Conservation (phyloP, 2,113 vertebrate species). For the Agapornis roseicollis region DNA sequence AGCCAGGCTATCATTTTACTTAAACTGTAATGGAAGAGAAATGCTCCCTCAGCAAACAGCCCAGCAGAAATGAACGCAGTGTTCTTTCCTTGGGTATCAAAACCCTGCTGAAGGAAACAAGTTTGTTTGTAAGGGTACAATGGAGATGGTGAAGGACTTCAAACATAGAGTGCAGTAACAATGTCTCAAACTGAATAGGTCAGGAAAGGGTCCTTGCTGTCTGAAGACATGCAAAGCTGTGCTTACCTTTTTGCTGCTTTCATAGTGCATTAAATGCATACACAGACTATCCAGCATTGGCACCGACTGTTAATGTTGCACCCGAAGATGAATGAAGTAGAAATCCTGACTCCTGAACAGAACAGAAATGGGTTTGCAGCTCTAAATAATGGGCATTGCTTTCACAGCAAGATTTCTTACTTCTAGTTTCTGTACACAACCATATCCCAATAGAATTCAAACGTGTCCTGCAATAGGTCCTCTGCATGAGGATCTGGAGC, state of each 20-base stretch:
- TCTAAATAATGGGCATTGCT: not conserved
- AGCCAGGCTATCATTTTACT: constrained; percentile 34
- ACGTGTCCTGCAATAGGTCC: not conserved
- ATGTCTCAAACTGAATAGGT: not conserved
- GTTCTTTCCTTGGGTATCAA: not conserved
- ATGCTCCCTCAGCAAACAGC: not conserved
- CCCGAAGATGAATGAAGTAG: not conserved
- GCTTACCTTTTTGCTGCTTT: not conserved
- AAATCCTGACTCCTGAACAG: not conserved
- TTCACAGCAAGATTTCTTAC: not conserved
- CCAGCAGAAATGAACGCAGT: not conserved
- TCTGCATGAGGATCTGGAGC: not conserved
- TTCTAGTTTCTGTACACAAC: not conserved
- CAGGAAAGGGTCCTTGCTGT: not conserved
- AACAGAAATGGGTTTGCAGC: not conserved
- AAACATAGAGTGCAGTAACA: not conserved
- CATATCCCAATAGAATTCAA: rapidly evolving
- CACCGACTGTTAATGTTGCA: not conserved
- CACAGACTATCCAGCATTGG: not conserved
- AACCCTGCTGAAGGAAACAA: not conserved
- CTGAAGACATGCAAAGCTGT: not conserved
- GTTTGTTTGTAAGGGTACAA: not conserved
- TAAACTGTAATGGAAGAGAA: constrained; percentile 11
- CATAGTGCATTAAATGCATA: not conserved
- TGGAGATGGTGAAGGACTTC: not conserved